Percentiles rank a stretch among this genome's conserved stretches.
These are phyloP conservation scores for Loris lydekkerianus DNA, from an alignment of 2,797 vertebrate species.

Conservation along the genomic window DNA sequence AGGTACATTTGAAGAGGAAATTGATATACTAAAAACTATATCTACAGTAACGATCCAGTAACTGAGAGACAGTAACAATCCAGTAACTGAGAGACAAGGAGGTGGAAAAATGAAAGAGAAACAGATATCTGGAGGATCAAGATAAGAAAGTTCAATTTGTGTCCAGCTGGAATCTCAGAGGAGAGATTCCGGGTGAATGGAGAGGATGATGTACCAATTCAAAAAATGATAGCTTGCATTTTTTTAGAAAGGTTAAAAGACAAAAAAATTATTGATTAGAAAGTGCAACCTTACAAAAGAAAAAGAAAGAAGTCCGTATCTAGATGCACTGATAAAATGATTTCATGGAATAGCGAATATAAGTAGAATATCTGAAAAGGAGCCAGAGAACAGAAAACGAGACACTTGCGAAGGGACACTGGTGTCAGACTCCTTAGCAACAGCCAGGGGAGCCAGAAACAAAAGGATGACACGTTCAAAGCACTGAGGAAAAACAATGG, in stretches of 20 bases:
- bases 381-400: neutral
- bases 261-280: neutral
- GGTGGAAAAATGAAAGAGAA: neutral
- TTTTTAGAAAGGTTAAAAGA: neutral
- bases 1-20: neutral
- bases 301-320: neutral
- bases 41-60: neutral
- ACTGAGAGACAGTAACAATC: neutral
- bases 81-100: neutral
- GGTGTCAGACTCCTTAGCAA: neutral
- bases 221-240: neutral
- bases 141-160: neutral
- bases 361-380: neutral
- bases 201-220: neutral
- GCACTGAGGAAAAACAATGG: neutral
- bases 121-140: neutral
- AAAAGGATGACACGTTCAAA: neutral
- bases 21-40: neutral
- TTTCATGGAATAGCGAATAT: neutral
- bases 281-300: neutral
- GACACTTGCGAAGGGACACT: neutral
- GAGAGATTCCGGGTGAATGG: neutral
- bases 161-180: neutral
- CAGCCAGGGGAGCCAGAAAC: neutral
- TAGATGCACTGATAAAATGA: neutral